Evolutionary conservation across 2,797 vertebrate species (phyloP), one percentile per base, ranked within the genome.

Genomic region (Schizopygopsis pylzovi): DNA sequence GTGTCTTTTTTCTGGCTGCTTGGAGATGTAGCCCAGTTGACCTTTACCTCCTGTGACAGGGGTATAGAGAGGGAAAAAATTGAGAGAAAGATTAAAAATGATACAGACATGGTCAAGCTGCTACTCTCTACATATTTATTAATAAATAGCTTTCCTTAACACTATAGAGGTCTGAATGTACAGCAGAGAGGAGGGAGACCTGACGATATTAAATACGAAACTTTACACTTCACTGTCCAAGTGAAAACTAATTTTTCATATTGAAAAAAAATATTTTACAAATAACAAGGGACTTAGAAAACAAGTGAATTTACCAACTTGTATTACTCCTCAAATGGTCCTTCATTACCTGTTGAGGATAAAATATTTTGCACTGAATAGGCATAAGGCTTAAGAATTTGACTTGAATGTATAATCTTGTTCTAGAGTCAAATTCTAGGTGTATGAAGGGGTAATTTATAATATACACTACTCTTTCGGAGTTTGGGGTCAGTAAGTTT

Each of bases 1-100:
- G 98, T 99, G 93, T 99, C 98, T 96, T 99, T 99, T 95, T 99
- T 99, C 96, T 99, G 98, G 94, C 97, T 99, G 95, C 98, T 99
- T 88, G 98, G 98, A 70, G 97, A 99, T 33, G 98, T 99, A 90
- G 98, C 98, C 98, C 98, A 99, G 95, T 99, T 99, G 91, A 99
- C 98, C 93, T 99, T 99, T 91, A 99, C 98, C 93, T 99, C 98
- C 98, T 99, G 89, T 37, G 87, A 92, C 89, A 87, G 33, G 54
- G 37, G 70, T 12, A 84, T 10, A 43, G 61, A 22, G 33, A 22
- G 83, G 78, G 84, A 52, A 75, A 28, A 49, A 49, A 85, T 61
- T 61, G 4, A 84, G 13, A 78, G 6, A 45, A 52, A 63, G 6
- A 6, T 65, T 33, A 67, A 20, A 65, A 73, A 49, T 25, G 4